These are phyloP conservation scores for Hyperoplus immaculatus DNA, from an alignment of 2,797 vertebrate species.

Conservation along the genomic window DNA sequence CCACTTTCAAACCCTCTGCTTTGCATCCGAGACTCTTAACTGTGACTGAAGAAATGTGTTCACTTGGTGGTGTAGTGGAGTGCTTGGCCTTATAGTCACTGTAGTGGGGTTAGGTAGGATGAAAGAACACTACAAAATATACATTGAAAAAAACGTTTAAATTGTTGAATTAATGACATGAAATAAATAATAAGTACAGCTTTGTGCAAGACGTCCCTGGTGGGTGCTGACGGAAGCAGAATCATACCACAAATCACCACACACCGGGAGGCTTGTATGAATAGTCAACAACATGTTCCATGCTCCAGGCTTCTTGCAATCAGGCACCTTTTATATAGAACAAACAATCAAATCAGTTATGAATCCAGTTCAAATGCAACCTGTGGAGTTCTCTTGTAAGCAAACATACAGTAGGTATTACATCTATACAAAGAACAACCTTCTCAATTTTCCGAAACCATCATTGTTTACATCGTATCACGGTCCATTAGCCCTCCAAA, in stretches of 20 bases:
- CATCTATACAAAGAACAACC: neutral
- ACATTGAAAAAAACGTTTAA: constrained; percentile 37
- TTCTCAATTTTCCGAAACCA: neutral
- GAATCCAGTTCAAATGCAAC: neutral
- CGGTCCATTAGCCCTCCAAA: neutral
- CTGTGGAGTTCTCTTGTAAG: neutral
- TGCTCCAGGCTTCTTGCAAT: neutral
- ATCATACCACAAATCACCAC: constrained; percentile 5
- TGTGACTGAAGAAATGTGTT: constrained; percentile 55
- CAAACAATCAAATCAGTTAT: neutral
- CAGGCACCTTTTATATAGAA: neutral
- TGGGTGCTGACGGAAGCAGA: neutral
- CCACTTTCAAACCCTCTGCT: constrained; percentile 61
- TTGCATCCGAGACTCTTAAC: constrained; percentile 38
- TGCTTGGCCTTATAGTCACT: constrained; percentile 2
- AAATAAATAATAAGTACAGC: neutral
- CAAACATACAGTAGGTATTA: neutral
- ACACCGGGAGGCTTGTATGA: neutral
- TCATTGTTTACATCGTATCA: neutral
- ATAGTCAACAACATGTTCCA: neutral
- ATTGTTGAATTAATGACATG: constrained; percentile 16
- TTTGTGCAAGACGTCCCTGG: neutral
- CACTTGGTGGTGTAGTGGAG: constrained; percentile 19
- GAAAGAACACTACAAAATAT: constrained; percentile 22
- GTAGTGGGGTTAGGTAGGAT: constrained; percentile 21